These are phyloP conservation scores for Diogma glabrata DNA, from an alignment of 2,888 invertebrate species.

Conservation along the genomic window DNA sequence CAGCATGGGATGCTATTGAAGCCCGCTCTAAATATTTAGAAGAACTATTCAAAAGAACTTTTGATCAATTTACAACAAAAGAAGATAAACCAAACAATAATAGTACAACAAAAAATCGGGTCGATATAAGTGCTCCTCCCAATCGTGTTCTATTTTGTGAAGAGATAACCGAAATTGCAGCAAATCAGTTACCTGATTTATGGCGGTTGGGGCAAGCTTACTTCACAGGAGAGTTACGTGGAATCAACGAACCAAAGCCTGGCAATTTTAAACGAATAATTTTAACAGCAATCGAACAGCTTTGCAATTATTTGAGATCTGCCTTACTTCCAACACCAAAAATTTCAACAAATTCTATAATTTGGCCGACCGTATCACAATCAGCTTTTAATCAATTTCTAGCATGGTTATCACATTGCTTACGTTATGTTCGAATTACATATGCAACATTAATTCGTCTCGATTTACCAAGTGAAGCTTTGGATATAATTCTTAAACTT, in stretches of 20 bases:
- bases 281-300: slow-evolving; percentile 60
- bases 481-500: slow-evolving; percentile 71
- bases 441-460: slow-evolving; percentile 70
- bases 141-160: slow-evolving; percentile 66
- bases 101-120: slow-evolving; percentile 21
- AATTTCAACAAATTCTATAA: slow-evolving; percentile 37
- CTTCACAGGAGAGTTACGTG: slow-evolving; percentile 76
- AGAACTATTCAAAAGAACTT: slow-evolving; percentile 31
- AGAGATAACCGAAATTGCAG: slow-evolving; percentile 62
- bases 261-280: slow-evolving; percentile 74
- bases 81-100: slow-evolving; percentile 30
- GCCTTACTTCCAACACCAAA: slow-evolving; percentile 58
- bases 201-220: slow-evolving; percentile 94
- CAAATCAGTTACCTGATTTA: slow-evolving; percentile 73
- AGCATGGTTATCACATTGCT: slow-evolving; percentile 67
- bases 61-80: slow-evolving; percentile 31
- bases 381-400: slow-evolving; percentile 44
- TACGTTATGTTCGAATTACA: slow-evolving; percentile 67
- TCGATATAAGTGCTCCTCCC: slow-evolving; percentile 38
- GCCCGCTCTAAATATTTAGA: slow-evolving; percentile 70
- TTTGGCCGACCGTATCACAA: slow-evolving; percentile 41
- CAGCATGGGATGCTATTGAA: slow-evolving; percentile 91
- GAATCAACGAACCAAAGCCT: slow-evolving; percentile 63
- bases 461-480: slow-evolving; percentile 78
- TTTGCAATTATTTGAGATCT: slow-evolving; percentile 58